Evolutionary conservation across 2,113 vertebrate species (phyloP).

Genomic region (Panthera leo): DNA sequence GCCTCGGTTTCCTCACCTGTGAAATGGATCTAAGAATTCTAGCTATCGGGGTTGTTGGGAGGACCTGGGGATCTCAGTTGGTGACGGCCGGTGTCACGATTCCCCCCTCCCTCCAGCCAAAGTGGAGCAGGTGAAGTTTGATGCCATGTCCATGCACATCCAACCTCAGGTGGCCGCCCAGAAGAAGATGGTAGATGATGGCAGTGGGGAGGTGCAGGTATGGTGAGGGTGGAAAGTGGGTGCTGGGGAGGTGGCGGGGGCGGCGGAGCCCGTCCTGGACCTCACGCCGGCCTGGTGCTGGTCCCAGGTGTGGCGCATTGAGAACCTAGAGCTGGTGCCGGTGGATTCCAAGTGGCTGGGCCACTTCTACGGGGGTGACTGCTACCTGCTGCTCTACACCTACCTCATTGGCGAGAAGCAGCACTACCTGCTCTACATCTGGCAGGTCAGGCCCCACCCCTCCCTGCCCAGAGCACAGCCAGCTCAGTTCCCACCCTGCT

Average conservation of each 20-base stretch:
- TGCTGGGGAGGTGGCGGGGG: neutral
- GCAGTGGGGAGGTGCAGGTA: conserved; percentile 88
- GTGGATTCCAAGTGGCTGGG: conserved; percentile 90
- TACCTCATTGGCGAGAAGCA: conserved; percentile 87
- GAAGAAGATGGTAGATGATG: conserved; percentile 93
- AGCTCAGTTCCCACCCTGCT: neutral
- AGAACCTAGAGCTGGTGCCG: conserved; percentile 86
- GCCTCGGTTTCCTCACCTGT: neutral
- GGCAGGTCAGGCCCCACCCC: conserved; percentile 87
- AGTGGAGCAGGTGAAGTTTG: conserved; percentile 93
- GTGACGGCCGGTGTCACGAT: neutral
- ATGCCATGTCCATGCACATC: conserved; percentile 86
- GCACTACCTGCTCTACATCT: conserved; percentile 91
- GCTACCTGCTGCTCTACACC: conserved; percentile 92
- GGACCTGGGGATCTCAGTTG: neutral
- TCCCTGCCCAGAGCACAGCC: rapidly evolving
- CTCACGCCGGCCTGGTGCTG: neutral
- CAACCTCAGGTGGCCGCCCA: conserved; percentile 90
- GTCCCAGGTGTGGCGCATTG: conserved; percentile 90
- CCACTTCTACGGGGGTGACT: conserved; percentile 92
- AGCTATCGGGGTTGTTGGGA: neutral
- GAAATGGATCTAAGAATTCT: neutral
- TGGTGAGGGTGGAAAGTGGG: rapidly evolving
- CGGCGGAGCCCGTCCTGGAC: rapidly evolving
- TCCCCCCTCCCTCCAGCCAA: conserved; percentile 83